Base-by-base conservation (phyloP, 2,888 invertebrate genomes). In the Scrobipalpa costella region DNA sequence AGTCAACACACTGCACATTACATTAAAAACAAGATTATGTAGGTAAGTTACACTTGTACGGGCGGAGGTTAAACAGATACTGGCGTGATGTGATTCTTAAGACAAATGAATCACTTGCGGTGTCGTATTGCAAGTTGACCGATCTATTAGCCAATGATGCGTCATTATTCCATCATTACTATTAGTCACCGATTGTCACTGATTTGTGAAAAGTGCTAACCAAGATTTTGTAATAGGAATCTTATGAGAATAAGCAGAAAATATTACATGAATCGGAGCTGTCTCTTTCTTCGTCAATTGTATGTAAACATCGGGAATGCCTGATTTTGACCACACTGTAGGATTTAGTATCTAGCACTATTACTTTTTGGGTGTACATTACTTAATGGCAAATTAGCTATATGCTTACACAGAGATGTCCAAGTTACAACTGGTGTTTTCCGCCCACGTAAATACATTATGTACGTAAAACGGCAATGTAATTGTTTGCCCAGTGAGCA, bases 251-350 rank as follows among this genome's bases (percentile, higher is more conserved):
- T 38, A 33, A 33, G 27, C 27, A 36, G 36, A 21, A 21, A 50
- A 9, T 50, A 50, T 50, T 21, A 50, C 17, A 50, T 50, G 44
- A 44, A 44, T 44, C 44, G 11, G 47, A 27, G 85, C 85, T 85
- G 84, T 85, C 84, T 71, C 74, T 83, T 75, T 88, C 88, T 76
- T 89, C 89, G 68, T 79, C 76, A 64, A 88, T 89, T 15, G 87
- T 78, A 71, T 86, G 84, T 67, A 89, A 82, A 72, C 78, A 86
- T 63, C 85, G 80, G 7, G 85, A 85, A 73, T 89, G 88, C 8
- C 77, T 77, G 64, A 90, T 87, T 80, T 84, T 84, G 64, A 89
- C 77, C 71, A 90, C 76, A 75, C 86, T 88, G 55, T 85, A 88
- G 6, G 81, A 75, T 67, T 79, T 81, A 1, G 80, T 81, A 67